These are phyloP conservation scores for Telmatochromis sp. DNA, from an alignment of 2,113 vertebrate genomes.

Conservation along the genomic window DNA sequence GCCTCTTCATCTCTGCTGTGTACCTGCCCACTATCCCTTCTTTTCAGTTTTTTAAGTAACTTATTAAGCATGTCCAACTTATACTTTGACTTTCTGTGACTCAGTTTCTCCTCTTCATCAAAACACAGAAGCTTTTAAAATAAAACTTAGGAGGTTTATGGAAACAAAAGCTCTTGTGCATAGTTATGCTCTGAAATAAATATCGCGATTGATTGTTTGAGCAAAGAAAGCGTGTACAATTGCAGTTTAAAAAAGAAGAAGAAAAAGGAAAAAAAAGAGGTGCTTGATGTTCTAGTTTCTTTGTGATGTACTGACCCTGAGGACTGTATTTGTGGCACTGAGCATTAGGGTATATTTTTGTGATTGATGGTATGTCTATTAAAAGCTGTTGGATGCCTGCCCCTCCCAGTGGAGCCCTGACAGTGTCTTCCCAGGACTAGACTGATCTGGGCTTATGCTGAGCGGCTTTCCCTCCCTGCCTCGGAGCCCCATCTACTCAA, in stretches of 20 bases:
- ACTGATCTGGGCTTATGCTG: slow-evolving; percentile 54
- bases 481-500: slow-evolving; percentile 9
- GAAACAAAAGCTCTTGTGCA: neutral
- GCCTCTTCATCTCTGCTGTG: neutral
- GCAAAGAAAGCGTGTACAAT: neutral
- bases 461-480: slow-evolving; percentile 30
- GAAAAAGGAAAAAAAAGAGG: neutral
- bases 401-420: slow-evolving; percentile 6
- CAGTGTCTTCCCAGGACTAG: slow-evolving; percentile 29
- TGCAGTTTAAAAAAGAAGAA: neutral
- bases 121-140: neutral
- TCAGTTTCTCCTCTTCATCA: neutral
- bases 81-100: neutral
- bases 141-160: neutral
- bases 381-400: slow-evolving; percentile 18
- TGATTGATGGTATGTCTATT: slow-evolving; percentile 32
- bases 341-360: neutral
- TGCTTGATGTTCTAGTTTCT: slow-evolving; percentile 16
- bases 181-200: neutral
- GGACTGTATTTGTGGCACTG: neutral
- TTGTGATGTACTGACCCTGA: neutral
- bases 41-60: neutral
- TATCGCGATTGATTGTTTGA: neutral
- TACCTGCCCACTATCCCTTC: neutral
- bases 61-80: neutral